Base-by-base conservation (phyloP, 1,140 invertebrate genomes). In the Tribolium madens region DNA sequence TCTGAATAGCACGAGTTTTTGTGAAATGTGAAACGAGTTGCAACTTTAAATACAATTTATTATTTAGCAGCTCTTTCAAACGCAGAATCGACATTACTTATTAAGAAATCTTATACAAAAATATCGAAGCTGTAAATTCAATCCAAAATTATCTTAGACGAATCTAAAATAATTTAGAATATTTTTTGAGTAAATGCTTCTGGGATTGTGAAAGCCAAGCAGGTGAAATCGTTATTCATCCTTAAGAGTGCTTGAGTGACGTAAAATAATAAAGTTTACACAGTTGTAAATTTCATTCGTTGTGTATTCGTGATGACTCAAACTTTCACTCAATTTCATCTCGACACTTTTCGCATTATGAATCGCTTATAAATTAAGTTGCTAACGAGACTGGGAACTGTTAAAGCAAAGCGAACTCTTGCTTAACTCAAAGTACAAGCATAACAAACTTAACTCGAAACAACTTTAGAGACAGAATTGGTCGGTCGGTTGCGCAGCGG, bases 321-420 rank as follows among this genome's bases (percentile, higher is more conserved):
- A 81, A 81, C 78, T 81, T 81, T 80, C 80, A 80, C 79, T 81
- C 80, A 80, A 80, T 81, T 81, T 81, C 80, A 76, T 78, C 78
- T 52, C 80, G 77, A 77, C 78, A 80, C 78, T 79, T 77, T 76
- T 77, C 68, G 77, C 78, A 76, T 81, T 80, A 80, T 80, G 80
- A 81, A 81, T 81, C 80, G 78, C 80, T 81, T 80, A 81, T 81
- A 81, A 81, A 81, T 81, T 81, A 80, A 78, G 80, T 81, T 78
- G 76, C 52, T 76, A 81, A 80, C 76, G 78, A 80, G 77, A 77
- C 64, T 70, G 70, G 53, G 77, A 78, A 76, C 77, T 78, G 75
- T 74, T 76, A 74, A 77, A 77, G 78, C 75, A 77, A 77, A 64
- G 72, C 75, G 71, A 68, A 74, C 72, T 79, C 60, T 12, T 42